Evolutionary conservation across 37 sponge, comb jelly and placozoan species (phyloP), one percentile per base, ranked within the genome.

Genomic region (Hormiphora californensis): DNA sequence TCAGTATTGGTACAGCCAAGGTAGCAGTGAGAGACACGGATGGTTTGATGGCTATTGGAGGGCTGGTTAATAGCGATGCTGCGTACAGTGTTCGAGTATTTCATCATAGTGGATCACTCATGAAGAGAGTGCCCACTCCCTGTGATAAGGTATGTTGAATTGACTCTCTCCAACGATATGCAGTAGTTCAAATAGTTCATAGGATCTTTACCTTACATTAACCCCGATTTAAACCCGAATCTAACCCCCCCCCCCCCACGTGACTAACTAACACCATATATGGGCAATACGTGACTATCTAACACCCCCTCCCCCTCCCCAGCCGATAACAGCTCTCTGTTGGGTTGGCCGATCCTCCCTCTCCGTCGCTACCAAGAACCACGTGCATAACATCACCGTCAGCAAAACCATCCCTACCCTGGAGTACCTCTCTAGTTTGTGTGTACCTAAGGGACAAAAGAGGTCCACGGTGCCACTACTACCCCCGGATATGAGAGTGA

Each of bases 301-400:
- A n/a, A n/a, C n/a, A n/a, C n/a, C n/a, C n/a, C n/a, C 53, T 17
- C 9, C 53, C 15, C 9, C 35, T 46, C 44, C 44, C 23, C 81
- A 73, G 81, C 23, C 23, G 27, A 73, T 73, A 38, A 43, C 81
- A 21, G 32, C 81, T 33, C 21, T 67, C 23, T 73, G 81, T 46
- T 73, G 81, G 81, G 81, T 73, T 2, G 81, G 81, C 8, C 21
- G 35, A 3, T 73, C 81, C 43, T 73, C 81, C 44, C 5, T 73
- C 39, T 73, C 81, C 1, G 81, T 73, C 21, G 81, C 81, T 4
- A 73, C 81, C 35, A 73, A 73, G 46, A 73, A 73, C 46, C 81
- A 73, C 81, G 81, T 73, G 28, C 81, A 73, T 46, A 73, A 73
- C 44, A 33, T 73, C 5, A 32, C 81, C 1, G 81, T 73, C 25